Conservation (phyloP, 1,140 invertebrate species). For the Odontomachus brunneus region DNA sequence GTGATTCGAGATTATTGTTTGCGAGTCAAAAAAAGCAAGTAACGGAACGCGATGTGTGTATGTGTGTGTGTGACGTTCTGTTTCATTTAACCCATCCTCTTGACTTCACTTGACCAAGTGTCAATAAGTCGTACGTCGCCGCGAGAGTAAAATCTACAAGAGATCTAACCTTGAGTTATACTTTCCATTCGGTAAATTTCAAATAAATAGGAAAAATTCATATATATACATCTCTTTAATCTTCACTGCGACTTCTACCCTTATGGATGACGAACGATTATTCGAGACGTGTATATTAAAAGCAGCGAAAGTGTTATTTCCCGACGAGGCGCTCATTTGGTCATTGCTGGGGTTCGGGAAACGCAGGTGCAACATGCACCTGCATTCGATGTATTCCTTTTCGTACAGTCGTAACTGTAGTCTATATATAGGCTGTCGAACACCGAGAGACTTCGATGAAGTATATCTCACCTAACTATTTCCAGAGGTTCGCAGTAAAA, state of each 20-base stretch:
- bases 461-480: slow-evolving; percentile 71
- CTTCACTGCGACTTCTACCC: not conserved
- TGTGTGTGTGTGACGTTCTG: too few relatives aligned
- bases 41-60: slow-evolving; percentile 39
- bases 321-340: not conserved
- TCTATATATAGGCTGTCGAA: slow-evolving; percentile 61
- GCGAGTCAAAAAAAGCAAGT: slow-evolving; percentile 56
- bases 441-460: slow-evolving; percentile 62
- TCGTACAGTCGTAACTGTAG: not conserved
- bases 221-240: not conserved
- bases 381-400: slow-evolving; percentile 28
- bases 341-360: slow-evolving; percentile 15
- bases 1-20: slow-evolving; percentile 41
- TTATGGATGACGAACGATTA: not conserved
- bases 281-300: not conserved
- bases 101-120: slow-evolving; percentile 83
- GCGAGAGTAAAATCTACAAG: slow-evolving; percentile 63
- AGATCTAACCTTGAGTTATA: slow-evolving; percentile 31
- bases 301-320: not conserved
- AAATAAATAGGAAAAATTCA: not conserved
- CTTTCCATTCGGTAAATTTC: not conserved
- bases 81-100: slow-evolving; percentile 79
- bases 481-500: slow-evolving; percentile 75
- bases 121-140: slow-evolving; percentile 76
- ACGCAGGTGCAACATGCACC: slow-evolving; percentile 67